Evolutionary conservation across 2,888 invertebrate genomes (phyloP).

Genomic region (Sphaerophoria rueppellii): DNA sequence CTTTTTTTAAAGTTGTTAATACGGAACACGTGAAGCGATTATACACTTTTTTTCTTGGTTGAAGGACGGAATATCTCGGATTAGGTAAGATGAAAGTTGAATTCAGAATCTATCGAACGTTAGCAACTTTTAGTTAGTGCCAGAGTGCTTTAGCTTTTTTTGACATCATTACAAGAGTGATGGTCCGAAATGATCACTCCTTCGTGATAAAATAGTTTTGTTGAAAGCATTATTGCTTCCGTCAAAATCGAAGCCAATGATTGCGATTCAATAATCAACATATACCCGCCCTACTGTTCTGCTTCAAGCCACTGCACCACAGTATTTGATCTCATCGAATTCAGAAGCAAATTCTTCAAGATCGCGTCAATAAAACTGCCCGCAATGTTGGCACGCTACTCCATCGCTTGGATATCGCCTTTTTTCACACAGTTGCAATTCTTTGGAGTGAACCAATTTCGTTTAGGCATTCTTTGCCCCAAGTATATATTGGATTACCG

Average conservation of each 20-base stretch:
- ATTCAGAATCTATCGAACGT: no score
- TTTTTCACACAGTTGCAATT: not conserved
- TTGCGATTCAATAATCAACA: no score
- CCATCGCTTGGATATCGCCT: not conserved
- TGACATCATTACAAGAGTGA: no score
- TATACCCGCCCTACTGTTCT: no score
- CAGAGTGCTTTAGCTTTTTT: no score
- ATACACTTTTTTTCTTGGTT: not conserved
- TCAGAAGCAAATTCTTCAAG: constrained; percentile 64
- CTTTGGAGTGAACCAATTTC: not conserved
- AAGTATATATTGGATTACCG: constrained; percentile 20
- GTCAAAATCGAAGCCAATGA: no score
- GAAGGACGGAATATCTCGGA: not conserved
- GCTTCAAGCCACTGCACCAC: constrained; percentile 37
- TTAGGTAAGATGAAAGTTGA: not conserved
- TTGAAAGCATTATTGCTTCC: no score
- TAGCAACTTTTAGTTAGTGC: no score
- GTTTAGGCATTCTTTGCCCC: not conserved
- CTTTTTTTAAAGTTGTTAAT: constrained; percentile 19
- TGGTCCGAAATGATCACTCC: no score
- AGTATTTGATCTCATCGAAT: constrained; percentile 43
- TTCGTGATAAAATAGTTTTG: no score
- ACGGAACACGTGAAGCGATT: constrained; percentile 40
- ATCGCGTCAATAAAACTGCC: constrained; percentile 60
- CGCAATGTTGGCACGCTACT: constrained; percentile 61